Evolutionary conservation across 2,888 invertebrate genomes (phyloP).

Genomic region (Orthonychiurus folsomi): DNA sequence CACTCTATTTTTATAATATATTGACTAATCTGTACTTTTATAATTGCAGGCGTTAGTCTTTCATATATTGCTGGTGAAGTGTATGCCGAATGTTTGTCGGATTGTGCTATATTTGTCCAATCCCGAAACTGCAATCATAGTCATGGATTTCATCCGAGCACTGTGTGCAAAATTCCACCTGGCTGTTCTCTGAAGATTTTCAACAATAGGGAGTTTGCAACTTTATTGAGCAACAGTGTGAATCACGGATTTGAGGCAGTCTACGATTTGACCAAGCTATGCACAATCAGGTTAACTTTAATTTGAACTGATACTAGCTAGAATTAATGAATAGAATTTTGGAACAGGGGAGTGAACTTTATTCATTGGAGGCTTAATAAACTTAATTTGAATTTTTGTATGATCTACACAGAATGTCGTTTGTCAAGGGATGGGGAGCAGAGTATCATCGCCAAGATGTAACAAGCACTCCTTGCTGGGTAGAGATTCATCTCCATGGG

Average conservation of each 20-base stretch:
- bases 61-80: slow-evolving; percentile 96
- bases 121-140: slow-evolving; percentile 97
- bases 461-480: slow-evolving; percentile 98
- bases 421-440: slow-evolving; percentile 99
- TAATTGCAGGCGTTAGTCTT: slow-evolving; percentile 61
- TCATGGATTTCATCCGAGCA: slow-evolving; percentile 96
- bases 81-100: slow-evolving; percentile 93
- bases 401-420: slow-evolving; percentile 69
- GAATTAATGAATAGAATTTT: too few relatives aligned
- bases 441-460: slow-evolving; percentile 99
- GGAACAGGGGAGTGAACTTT: too few relatives aligned
- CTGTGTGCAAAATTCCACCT: slow-evolving; percentile 96
- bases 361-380: too few relatives aligned
- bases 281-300: slow-evolving; percentile 64
- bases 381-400: background rate
- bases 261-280: slow-evolving; percentile 98
- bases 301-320: background rate
- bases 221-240: slow-evolving; percentile 87
- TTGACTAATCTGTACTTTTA: too few relatives aligned
- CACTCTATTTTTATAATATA: too few relatives aligned
- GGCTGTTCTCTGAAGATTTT: slow-evolving; percentile 96
- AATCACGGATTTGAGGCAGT: slow-evolving; percentile 98
- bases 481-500: slow-evolving; percentile 95
- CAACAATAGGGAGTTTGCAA: slow-evolving; percentile 95
- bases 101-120: slow-evolving; percentile 96